Evolutionary conservation across 92 coral and sea anemone genomes (phyloP), one percentile per base, ranked within the genome.

Genomic region (Epizoanthus stellaris): DNA sequence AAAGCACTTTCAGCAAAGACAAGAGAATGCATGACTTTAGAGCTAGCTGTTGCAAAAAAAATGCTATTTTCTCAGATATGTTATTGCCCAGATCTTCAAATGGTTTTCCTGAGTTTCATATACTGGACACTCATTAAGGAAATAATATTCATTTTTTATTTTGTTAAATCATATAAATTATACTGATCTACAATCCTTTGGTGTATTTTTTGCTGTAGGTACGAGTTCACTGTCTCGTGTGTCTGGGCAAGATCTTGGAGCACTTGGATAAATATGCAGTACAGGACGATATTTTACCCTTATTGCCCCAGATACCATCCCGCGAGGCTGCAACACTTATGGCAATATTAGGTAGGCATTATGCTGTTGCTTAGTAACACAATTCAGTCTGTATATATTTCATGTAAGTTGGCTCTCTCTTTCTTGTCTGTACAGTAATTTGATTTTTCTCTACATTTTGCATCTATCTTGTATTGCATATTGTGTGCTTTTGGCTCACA

Each of bases 301-400:
- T 97, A 70, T 66, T 97, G 75, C 85, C 90, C 38, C 98, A 97
- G 88, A 94, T 97, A 53, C 99, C 99, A 0, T 92, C 98, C 21
- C 92, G 98, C 52, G 99, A 97, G 81, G 95, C 99, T 1, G 98
- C 99, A 4, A 93, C 98, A 1, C 88, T 95, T 5, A 97, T 97
- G 99, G 99, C 97, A 8, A 97, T 97, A 82, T 81, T 97, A 61
- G 99, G 99, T 97, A 63, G 39, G 87, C 11, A 42, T 16, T 85
- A 13, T 17, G 49, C 6, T 30, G 0, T 45, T 45, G 49, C 9
- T 45, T 45, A 49, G 12, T 49, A 49, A 49, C 54, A 6, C 67
- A 49, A 20, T 25, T 10, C 11, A 21, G 38, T 67, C 4, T n/a
- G 16, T 30, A 4, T 6, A 20, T 16, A 34, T n/a, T 13, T 3